Conservation (phyloP, 2,888 invertebrate genomes). For the Zygaena filipendulae region DNA sequence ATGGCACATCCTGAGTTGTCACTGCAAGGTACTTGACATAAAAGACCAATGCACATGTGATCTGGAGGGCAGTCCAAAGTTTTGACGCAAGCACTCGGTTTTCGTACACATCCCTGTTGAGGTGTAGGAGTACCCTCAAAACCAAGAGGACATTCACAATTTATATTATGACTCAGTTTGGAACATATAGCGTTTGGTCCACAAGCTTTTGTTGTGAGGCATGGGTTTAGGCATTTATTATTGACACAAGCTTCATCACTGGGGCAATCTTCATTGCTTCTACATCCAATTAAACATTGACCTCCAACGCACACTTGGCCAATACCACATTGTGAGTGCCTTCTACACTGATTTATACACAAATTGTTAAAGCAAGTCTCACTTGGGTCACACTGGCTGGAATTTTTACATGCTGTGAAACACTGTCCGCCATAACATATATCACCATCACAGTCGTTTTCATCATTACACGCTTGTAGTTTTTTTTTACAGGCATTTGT, state of each 20-base stretch:
- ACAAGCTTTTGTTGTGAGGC: slow-evolving; percentile 78
- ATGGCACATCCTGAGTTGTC: slow-evolving; percentile 80
- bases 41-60: slow-evolving; percentile 80
- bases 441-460: slow-evolving; percentile 82
- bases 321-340: slow-evolving; percentile 82
- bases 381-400: slow-evolving; percentile 80
- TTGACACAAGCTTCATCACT: slow-evolving; percentile 83
- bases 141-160: slow-evolving; percentile 84
- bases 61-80: slow-evolving; percentile 79
- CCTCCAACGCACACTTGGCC: slow-evolving; percentile 85
- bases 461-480: slow-evolving; percentile 72
- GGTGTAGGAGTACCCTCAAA: slow-evolving; percentile 90
- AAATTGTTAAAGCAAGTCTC: slow-evolving; percentile 83
- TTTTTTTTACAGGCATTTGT: slow-evolving; percentile 76
- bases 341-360: slow-evolving; percentile 82
- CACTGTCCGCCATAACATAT: slow-evolving; percentile 87
- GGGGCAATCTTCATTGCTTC: slow-evolving; percentile 84
- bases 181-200: slow-evolving; percentile 88
- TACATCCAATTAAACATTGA: slow-evolving; percentile 85
- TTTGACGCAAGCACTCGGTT: slow-evolving; percentile 75
- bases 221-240: slow-evolving; percentile 87
- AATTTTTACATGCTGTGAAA: slow-evolving; percentile 80
- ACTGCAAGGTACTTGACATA: slow-evolving; percentile 83
- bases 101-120: slow-evolving; percentile 88
- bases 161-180: slow-evolving; percentile 77